Evolutionary conservation across 2,113 vertebrate genomes (phyloP), one percentile per base, ranked within the genome.

Genomic region (Microcebus tavaratra): DNA sequence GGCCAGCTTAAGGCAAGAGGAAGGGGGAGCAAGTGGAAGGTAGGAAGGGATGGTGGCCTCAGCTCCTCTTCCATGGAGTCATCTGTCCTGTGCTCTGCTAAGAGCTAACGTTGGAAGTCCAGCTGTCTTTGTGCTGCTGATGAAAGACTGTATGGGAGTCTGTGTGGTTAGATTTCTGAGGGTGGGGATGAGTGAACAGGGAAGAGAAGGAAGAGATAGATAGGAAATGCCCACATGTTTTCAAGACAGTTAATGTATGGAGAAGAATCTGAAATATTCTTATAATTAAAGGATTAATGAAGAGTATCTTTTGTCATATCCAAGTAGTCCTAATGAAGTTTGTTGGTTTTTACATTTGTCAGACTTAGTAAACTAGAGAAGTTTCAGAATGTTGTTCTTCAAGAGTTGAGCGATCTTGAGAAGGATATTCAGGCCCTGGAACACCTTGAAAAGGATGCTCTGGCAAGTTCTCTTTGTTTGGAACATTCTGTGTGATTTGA

Each of bases 331-430:
- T 53, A 57, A 0, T 93, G 45, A 91, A 25, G 50, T 42, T 6
- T 45, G 29, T 57, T 80, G 63, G 5, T 68, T 83, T 57, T 95
- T 67, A 3, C 18, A 1, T 45, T 79, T 59, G 0, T 90, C 92
- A 99, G 99, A 96, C 91, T 99, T 61, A 79, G 53, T 78, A 98
- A 99, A 97, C 88, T 99, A 72, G 98, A 99, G 48, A 75, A 68
- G 6, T 99, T 99, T 96, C 98, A 98, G 61, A 97, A n/a, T 63
- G 98, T 88, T 1, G 90, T 99, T 68, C 95, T 98, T 78, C 98
- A 98, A 83, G 99, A 99, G 42, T 96, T 99, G 94, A 97, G 84
- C 11, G 97, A 12, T 6, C 98, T 99, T 55, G 98, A 99, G 95
- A 98, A 99, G 80, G 98, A 98, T 89, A 98, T 98, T 23, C 97